Percentiles rank a stretch among this genome's conserved stretches.
Conservation (phyloP, 2,888 invertebrate species). For the Pristionchus exspectatus region DNA sequence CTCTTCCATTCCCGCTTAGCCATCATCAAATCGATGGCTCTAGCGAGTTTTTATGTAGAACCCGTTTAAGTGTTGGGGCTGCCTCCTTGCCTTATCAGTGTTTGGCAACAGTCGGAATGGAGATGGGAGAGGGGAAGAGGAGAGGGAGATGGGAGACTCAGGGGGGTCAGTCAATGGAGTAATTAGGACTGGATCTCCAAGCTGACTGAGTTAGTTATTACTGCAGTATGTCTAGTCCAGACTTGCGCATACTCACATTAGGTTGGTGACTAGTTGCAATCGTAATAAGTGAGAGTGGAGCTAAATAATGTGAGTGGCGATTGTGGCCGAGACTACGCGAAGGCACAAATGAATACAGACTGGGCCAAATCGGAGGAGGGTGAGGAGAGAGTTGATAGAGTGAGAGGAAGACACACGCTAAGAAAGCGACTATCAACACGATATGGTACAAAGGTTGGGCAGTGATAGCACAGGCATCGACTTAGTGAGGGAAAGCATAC, state of each 20-base stretch:
- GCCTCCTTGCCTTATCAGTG: slow-evolving; percentile 7
- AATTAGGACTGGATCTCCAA: slow-evolving; percentile 13
- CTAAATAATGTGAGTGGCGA: neutral
- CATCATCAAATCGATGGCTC: slow-evolving; percentile 35
- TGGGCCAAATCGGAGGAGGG: neutral
- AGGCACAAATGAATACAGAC: neutral
- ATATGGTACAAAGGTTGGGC: slow-evolving; percentile 9
- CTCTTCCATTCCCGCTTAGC: slow-evolving; percentile 29
- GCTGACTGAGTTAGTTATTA: slow-evolving; percentile 39
- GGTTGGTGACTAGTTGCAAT: slow-evolving; percentile 37
- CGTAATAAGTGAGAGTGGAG: slow-evolving; percentile 19
- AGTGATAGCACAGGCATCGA: neutral
- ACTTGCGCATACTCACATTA: neutral
- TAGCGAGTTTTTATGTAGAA: slow-evolving; percentile 53
- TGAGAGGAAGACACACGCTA: neutral
- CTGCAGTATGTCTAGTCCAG: slow-evolving; percentile 39
- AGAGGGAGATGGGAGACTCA: neutral
- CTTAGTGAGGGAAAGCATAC: neutral
- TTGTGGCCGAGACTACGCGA: neutral
- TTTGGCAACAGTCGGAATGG: slow-evolving; percentile 28
- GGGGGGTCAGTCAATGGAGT: slow-evolving; percentile 1
- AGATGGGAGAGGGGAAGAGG: neutral
- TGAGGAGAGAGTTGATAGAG: neutral
- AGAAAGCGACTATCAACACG: neutral
- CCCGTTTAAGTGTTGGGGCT: slow-evolving; percentile 35